phyloP scores from a whole-genome alignment of 1,140 invertebrate species.

The Drosophila rhopaloa region DNA sequence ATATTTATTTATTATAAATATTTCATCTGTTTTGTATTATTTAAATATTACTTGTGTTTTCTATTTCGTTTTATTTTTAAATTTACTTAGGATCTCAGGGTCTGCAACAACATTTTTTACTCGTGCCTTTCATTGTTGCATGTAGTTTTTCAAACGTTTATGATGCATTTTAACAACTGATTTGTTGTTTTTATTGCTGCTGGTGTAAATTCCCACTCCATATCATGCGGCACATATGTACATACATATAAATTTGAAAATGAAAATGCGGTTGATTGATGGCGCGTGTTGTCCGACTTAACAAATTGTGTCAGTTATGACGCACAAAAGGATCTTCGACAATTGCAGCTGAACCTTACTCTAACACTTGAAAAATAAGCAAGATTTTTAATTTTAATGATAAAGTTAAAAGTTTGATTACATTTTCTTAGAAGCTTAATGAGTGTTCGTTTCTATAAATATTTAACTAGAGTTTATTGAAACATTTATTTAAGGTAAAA shows the following conservation, averaged over 20 bases:
- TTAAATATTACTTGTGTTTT: neutral
- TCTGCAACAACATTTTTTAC: neutral
- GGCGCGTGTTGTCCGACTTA: slow-evolving; percentile 57
- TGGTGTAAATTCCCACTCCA: slow-evolving; percentile 30
- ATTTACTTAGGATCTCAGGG: neutral
- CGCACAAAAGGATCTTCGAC: slow-evolving; percentile 32
- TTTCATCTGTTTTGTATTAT: too few relatives aligned
- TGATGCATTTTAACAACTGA: slow-evolving; percentile 41
- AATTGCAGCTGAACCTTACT: neutral
- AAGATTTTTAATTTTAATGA: too few relatives aligned
- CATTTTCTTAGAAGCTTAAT: too few relatives aligned
- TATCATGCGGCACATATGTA: slow-evolving; percentile 1
- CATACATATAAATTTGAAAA: slow-evolving; percentile 20
- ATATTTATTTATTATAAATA: too few relatives aligned
- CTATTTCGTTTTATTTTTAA: neutral
- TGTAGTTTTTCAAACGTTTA: slow-evolving; percentile 34
- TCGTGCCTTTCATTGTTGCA: slow-evolving; percentile 31
- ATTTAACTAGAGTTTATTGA: too few relatives aligned
- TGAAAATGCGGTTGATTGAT: slow-evolving; percentile 60
- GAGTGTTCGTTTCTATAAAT: too few relatives aligned
- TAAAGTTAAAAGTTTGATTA: too few relatives aligned
- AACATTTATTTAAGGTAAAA: too few relatives aligned
- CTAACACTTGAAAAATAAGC: neutral
- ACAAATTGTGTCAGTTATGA: slow-evolving; percentile 64
- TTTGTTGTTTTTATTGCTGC: slow-evolving; percentile 31